phyloP scores from a whole-genome alignment of 2,888 invertebrate species.

The Temnothorax ravouxi region DNA sequence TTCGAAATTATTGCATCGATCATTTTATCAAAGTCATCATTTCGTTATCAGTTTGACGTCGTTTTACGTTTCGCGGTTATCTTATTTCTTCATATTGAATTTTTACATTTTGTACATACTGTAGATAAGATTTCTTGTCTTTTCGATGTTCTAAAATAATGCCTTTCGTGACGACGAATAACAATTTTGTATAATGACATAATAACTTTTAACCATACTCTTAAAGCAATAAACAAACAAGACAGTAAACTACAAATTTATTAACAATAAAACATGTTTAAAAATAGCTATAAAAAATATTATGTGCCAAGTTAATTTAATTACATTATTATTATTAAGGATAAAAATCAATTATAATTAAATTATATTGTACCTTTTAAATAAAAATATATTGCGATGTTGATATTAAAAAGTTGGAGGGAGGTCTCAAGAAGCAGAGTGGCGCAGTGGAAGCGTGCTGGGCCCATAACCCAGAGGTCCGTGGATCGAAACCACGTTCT shows the following conservation, averaged over 20 bases:
- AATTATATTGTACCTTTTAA: not conserved
- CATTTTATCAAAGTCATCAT: not conserved
- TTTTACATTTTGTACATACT: not conserved
- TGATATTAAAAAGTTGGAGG: not conserved
- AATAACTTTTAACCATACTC: not conserved
- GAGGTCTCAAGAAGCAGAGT: constrained; percentile 55
- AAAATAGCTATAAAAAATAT: not conserved
- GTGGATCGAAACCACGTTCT: constrained; percentile 75
- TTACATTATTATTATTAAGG: not conserved
- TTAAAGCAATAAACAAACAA: not conserved
- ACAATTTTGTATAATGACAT: not conserved
- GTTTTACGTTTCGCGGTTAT: not conserved
- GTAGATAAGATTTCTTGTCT: not conserved
- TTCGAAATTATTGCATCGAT: not conserved
- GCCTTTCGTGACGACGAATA: not conserved
- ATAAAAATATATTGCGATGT: not conserved
- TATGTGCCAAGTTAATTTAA: not conserved
- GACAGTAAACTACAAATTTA: not conserved
- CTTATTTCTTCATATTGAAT: not conserved
- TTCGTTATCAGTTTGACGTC: not conserved
- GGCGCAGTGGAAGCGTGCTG: constrained; percentile 76
- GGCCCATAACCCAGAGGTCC: constrained; percentile 76
- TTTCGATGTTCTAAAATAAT: not conserved
- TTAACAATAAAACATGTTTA: not conserved
- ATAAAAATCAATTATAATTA: not conserved